phyloP scores from a whole-genome alignment of 2,113 vertebrate species.

The Hylia prasina region DNA sequence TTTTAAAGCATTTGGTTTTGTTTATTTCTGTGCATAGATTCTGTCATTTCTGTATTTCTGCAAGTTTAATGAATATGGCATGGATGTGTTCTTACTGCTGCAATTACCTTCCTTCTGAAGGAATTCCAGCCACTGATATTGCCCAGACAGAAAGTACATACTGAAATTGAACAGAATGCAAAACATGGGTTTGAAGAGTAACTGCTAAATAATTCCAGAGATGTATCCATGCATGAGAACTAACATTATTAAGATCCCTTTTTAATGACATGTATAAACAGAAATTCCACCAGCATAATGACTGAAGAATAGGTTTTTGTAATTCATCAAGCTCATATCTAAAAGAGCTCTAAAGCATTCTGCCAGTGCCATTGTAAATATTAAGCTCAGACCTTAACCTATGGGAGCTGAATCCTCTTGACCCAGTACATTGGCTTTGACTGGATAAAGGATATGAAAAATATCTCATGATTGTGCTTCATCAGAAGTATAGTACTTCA shows the following conservation, averaged over 20 bases:
- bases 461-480: background rate
- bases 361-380: background rate
- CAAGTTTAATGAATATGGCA: constrained; percentile 44
- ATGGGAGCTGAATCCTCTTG: background rate
- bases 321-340: background rate
- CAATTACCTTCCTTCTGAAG: constrained; percentile 49
- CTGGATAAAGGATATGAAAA: background rate
- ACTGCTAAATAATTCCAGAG: background rate
- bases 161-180: constrained; percentile 53
- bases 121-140: constrained; percentile 57
- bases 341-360: background rate
- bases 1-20: background rate
- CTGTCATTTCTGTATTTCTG: constrained; percentile 57
- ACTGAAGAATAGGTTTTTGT: background rate
- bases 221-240: background rate
- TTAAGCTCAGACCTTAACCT: background rate
- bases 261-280: background rate
- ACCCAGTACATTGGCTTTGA: background rate
- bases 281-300: background rate
- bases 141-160: constrained; percentile 55
- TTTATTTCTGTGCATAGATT: constrained; percentile 31
- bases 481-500: background rate
- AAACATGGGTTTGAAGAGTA: constrained; percentile 15
- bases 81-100: constrained; percentile 59
- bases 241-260: background rate